A percentile compares a stretch with the other conserved stretches of the same genome.
Evolutionary conservation across 2,888 invertebrate genomes (phyloP).

Genomic region (Spodoptera picta): DNA sequence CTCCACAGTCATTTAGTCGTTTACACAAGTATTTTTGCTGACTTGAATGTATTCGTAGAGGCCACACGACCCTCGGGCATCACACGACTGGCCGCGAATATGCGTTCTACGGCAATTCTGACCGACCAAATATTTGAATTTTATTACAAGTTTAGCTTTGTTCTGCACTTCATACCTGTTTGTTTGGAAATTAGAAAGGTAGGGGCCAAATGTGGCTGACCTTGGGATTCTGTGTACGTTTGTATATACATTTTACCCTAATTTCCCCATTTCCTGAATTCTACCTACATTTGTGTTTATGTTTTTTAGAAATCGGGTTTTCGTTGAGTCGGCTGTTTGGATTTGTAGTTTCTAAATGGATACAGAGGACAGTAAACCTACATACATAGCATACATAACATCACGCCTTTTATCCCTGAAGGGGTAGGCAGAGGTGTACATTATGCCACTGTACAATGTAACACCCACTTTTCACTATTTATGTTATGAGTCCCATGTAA

Average conservation of each 20-base stretch:
- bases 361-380: too few species aligned
- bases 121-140: slow-evolving; percentile 46
- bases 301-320: too few species aligned
- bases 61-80: slow-evolving; percentile 29
- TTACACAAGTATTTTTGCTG: slow-evolving; percentile 42
- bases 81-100: slow-evolving; percentile 26
- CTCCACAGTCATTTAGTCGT: slow-evolving; percentile 19
- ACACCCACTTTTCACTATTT: too few species aligned
- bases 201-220: slow-evolving; percentile 9
- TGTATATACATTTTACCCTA: too few species aligned
- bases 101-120: slow-evolving; percentile 18
- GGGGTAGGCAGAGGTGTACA: too few species aligned
- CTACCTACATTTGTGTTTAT: not conserved
- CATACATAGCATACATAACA: too few species aligned
- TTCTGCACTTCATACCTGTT: slow-evolving; percentile 20
- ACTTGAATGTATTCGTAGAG: slow-evolving; percentile 48
- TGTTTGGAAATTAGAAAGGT: slow-evolving; percentile 22
- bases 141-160: slow-evolving; percentile 43
- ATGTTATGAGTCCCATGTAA: too few species aligned
- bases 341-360: too few species aligned
- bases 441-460: too few species aligned
- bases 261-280: slow-evolving; percentile 2
- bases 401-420: too few species aligned
- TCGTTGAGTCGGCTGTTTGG: too few species aligned
- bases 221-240: slow-evolving; percentile 14